These are phyloP conservation scores for Rhagoletis pomonella DNA, from an alignment of 1,140 invertebrate genomes.

Conservation along the genomic window DNA sequence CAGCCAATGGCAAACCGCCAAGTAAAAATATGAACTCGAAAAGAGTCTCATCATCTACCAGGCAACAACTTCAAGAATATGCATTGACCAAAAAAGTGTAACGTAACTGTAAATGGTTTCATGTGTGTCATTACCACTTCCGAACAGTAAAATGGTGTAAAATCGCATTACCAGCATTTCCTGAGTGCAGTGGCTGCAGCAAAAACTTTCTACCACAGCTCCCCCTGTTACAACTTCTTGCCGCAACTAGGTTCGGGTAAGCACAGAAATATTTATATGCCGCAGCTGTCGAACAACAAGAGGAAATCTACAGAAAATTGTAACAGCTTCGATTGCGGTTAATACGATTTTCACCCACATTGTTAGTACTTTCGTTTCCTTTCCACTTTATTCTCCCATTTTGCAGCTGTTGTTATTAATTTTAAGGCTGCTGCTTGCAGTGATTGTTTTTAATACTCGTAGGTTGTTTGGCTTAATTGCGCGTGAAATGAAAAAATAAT, in stretches of 20 bases:
- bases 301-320: background rate
- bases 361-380: background rate
- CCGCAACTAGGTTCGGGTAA: background rate
- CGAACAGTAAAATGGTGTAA: background rate
- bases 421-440: background rate
- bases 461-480: constrained; percentile 5
- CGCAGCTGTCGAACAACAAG: background rate
- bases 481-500: constrained; percentile 29
- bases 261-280: background rate
- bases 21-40: too few relatives aligned
- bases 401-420: background rate
- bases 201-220: background rate
- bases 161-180: background rate
- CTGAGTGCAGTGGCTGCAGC: background rate
- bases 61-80: too few relatives aligned
- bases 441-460: background rate
- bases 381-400: background rate
- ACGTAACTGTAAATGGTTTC: background rate
- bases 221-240: background rate
- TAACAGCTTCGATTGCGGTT: background rate
- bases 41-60: too few relatives aligned
- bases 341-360: constrained; percentile 26
- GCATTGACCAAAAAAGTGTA: too few relatives aligned
- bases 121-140: background rate
- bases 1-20: too few relatives aligned